A percentile compares a stretch with the other conserved stretches of the same genome.
phyloP scores from a whole-genome alignment of 2,797 vertebrate genomes.

The Serranus cabrilla region DNA sequence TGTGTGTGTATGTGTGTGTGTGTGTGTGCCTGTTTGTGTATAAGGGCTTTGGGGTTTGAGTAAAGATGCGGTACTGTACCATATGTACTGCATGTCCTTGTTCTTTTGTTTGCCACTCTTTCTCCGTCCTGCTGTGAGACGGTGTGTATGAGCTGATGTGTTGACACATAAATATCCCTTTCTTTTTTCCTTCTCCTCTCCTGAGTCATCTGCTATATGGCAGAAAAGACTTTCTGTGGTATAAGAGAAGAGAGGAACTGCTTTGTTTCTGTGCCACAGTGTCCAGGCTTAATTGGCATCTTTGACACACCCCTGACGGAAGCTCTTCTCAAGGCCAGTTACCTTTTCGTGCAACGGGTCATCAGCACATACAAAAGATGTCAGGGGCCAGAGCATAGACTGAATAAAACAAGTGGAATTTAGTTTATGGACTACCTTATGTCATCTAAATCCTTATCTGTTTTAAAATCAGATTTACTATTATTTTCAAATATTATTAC shows the following conservation, averaged over 20 bases:
- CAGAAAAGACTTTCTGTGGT: background rate
- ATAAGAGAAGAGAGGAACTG: slow-evolving; percentile 19
- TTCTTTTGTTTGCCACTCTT: slow-evolving; percentile 14
- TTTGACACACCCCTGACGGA: slow-evolving; percentile 55
- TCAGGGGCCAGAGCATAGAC: slow-evolving; percentile 17
- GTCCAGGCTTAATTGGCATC: slow-evolving; percentile 56
- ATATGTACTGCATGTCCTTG: background rate
- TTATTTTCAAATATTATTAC: too few relatives aligned
- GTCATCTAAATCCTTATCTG: too few relatives aligned
- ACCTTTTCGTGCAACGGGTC: slow-evolving; percentile 32
- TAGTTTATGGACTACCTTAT: too few relatives aligned
- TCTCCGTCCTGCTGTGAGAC: slow-evolving; percentile 1
- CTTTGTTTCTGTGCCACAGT: slow-evolving; percentile 16
- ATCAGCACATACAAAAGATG: slow-evolving; percentile 16
- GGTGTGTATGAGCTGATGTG: slow-evolving; percentile 3
- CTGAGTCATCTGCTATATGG: slow-evolving; percentile 1
- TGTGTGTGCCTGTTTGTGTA: background rate
- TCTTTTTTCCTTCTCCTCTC: background rate
- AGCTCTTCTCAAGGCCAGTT: slow-evolving; percentile 62
- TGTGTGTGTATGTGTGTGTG: background rate
- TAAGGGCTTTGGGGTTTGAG: too few relatives aligned
- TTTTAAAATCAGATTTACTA: too few relatives aligned
- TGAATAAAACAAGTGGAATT: too few relatives aligned
- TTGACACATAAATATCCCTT: slow-evolving; percentile 19
- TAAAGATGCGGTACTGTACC: background rate